Evolutionary conservation across 2,113 vertebrate genomes (phyloP), one percentile per base, ranked within the genome.

Genomic region (Stigmatopora argus): DNA sequence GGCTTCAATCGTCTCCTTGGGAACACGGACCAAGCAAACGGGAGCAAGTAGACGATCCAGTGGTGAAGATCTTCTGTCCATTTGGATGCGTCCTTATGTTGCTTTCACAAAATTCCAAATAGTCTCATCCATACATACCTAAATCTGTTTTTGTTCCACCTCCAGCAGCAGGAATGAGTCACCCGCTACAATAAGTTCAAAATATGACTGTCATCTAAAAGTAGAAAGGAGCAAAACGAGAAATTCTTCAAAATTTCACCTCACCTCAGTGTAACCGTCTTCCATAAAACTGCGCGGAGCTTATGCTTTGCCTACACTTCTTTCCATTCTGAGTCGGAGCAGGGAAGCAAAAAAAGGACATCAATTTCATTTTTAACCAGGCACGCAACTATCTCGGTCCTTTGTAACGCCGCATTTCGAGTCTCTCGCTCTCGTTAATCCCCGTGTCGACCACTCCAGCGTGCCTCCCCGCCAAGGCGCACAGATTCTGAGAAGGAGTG

Each of bases 401-500:
- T 75, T 41, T 49, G 35, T 78, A 56, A 59, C 11, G 63, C 64
- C 70, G 66, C 75, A 58, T 74, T 70, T 61, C 14, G 38, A 65
- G 70, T 70, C 11, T 70, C 62, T 57, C 65, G 65, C 79, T 81
- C 66, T 65, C 34, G 69, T 68, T 91, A 91, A 92, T 91, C 89
- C 87, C 87, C 71, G 78, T 81, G 83, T 85, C 83, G 61, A 82
- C 86, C 89, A 90, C 91, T 92, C 84, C 79, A 91, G 83, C 52
- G 76, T 67, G 76, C 71, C 68, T 86, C 73, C 60, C 62, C 78
- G 78, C 64, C 79, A 38, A 67, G 77, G 72, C 68, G 17, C 72
- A 65, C 80, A 44, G 79, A 72, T 64, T 68, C 72, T 69, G 62
- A 74, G 71, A 72, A 60, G 67, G 78, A 88, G 79, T 75, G 89